These are phyloP conservation scores for Agriotes lineatus DNA, from an alignment of 2,888 invertebrate genomes.

Conservation along the genomic window DNA sequence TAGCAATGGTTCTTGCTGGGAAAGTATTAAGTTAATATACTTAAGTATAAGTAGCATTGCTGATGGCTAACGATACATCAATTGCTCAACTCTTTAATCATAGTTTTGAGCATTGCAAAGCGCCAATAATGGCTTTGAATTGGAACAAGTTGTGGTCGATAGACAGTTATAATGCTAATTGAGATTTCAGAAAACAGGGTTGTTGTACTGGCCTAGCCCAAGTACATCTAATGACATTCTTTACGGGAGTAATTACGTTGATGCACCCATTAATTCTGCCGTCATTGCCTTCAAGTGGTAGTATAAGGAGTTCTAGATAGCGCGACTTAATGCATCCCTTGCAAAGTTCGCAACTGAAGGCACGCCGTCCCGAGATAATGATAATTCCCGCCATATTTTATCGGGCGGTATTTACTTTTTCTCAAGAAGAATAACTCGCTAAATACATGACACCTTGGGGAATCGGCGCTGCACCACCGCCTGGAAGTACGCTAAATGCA, in stretches of 20 bases:
- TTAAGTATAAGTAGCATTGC: too few species aligned
- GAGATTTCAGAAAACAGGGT: too few species aligned
- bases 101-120: too few species aligned
- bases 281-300: constrained; percentile 11
- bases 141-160: too few species aligned
- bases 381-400: constrained; percentile 16
- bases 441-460: constrained; percentile 26
- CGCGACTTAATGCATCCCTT: constrained; percentile 25
- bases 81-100: too few species aligned
- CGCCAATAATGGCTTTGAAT: too few species aligned
- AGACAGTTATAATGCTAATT: too few species aligned
- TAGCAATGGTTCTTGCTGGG: too few species aligned
- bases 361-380: constrained; percentile 12
- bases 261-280: constrained; percentile 20
- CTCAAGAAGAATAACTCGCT: constrained; percentile 3
- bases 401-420: constrained; percentile 5
- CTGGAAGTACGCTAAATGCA: constrained; percentile 14
- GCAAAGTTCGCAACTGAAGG: constrained; percentile 22
- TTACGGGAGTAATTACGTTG: constrained; percentile 9
- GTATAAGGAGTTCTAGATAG: constrained; percentile 13
- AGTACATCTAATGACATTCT: too few species aligned
- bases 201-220: too few species aligned
- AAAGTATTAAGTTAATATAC: too few species aligned
- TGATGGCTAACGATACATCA: too few species aligned
- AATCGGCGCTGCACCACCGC: not conserved